Conservation (phyloP, 2,797 vertebrate species). For the Galago senegalensis region DNA sequence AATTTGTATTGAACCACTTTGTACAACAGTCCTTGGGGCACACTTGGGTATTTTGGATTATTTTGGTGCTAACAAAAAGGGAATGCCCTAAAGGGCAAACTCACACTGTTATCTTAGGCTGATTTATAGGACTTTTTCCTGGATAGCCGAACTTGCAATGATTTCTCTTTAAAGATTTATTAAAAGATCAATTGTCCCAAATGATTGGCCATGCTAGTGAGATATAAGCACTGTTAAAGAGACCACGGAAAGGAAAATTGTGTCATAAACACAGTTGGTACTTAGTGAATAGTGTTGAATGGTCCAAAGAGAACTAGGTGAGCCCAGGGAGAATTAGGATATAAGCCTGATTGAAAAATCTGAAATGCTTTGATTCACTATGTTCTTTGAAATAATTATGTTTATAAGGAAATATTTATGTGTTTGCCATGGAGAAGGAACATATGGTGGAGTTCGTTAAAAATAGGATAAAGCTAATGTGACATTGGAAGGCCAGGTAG, state of each 20-base stretch:
- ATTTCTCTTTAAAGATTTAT: conserved; percentile 85
- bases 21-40: conserved; percentile 68
- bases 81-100: conserved; percentile 64
- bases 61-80: conserved; percentile 78
- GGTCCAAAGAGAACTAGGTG: background rate
- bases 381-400: conserved; percentile 20
- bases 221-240: conserved; percentile 75
- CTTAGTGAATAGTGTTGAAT: conserved; percentile 34
- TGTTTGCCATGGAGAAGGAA: background rate
- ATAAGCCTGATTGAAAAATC: conserved; percentile 40
- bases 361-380: conserved; percentile 39
- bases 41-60: conserved; percentile 75
- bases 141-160: conserved; percentile 78
- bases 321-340: background rate
- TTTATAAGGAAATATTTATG: conserved; percentile 25
- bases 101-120: conserved; percentile 75
- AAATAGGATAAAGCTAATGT: background rate
- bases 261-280: conserved; percentile 73
- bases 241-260: conserved; percentile 68
- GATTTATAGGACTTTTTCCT: conserved; percentile 81
- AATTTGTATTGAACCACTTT: conserved; percentile 74
- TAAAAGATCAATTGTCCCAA: conserved; percentile 84
- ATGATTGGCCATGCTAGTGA: conserved; percentile 78
- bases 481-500: background rate
- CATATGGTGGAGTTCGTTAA: background rate